A percentile compares a stretch with the other conserved stretches of the same genome.
Evolutionary conservation across 1,140 invertebrate genomes (phyloP).

Genomic region (Cherax quadricarinatus): DNA sequence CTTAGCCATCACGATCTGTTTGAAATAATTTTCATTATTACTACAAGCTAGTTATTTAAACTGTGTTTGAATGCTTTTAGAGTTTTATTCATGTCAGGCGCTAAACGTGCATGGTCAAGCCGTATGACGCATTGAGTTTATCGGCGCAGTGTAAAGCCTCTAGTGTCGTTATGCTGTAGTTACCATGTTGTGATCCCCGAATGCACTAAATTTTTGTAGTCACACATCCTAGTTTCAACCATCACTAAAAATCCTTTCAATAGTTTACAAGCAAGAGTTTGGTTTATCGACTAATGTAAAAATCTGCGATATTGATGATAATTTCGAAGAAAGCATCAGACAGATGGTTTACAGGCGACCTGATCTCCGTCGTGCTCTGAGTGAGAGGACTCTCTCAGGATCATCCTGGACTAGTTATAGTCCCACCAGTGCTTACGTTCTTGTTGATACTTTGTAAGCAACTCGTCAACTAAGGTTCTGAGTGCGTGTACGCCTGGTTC

Average conservation of each 20-base stretch:
- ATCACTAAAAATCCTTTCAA: not conserved
- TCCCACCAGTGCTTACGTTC: not conserved
- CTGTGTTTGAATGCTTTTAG: no score
- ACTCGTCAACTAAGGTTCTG: not conserved
- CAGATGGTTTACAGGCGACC: not conserved
- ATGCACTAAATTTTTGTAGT: no score
- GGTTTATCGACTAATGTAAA: not conserved
- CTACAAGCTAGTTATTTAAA: no score
- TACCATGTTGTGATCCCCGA: no score
- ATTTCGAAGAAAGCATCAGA: not conserved
- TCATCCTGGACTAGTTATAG: not conserved
- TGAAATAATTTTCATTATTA: no score
- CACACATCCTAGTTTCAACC: no score
- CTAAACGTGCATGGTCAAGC: no score
- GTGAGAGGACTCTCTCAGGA: not conserved
- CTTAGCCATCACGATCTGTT: no score
- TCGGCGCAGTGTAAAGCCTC: not conserved
- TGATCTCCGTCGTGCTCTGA: not conserved
- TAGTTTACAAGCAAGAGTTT: not conserved
- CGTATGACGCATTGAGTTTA: not conserved
- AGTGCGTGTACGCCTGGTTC: no score
- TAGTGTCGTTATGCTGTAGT: not conserved
- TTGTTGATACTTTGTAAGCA: constrained; percentile 29
- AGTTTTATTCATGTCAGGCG: no score
- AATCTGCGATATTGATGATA: not conserved